Evolutionary conservation across 2,888 invertebrate species (phyloP), one percentile per base, ranked within the genome.

Genomic region (Sialis lutaria): DNA sequence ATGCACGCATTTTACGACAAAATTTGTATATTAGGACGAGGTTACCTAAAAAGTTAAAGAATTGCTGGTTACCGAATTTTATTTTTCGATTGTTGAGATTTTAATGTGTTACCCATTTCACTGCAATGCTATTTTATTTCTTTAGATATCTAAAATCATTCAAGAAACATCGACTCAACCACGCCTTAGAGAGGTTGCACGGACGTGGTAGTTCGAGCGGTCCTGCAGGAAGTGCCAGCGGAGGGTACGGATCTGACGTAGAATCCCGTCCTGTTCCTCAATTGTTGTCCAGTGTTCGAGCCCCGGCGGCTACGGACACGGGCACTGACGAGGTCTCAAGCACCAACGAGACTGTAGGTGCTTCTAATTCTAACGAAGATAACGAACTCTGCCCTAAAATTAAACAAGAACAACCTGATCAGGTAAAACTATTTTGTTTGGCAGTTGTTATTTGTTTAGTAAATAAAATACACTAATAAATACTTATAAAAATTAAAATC

Each of bases 121-220:
- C 33, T 40, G 33, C 40, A 32, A 12, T 12, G n/a, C 41, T 9
- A 53, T 22, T 22, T 22, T 4, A 22, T 22, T 22, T 22, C 22
- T 22, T 22, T 22, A 74, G 88, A 53, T 89, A 89, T 63, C 73
- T 89, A 44, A 89, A 89, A 59, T 89, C 88, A 1, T 89, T 90
- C 65, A 88, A 88, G 63, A 89, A 90, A 63, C 89, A 89, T 60
- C 76, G 89, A 30, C 72, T 89, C 48, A 90, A 89, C 58, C 89
- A 90, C 62, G 86, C 88, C 0, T 64, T 89, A 35, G 88, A 88
- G 61, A 75, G 86, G 52, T 69, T 88, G 48, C 88, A 88, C 59
- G 81, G 85, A 6, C 80, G 80, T 52, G 72, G 70, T 10, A 63
- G 62, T 37, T 55, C 60, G 5, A 61, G 58, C 54, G 54, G 50